Percentiles rank a stretch among this genome's conserved stretches.
Conservation (phyloP, 2,888 invertebrate species). For the Amiota communis region DNA sequence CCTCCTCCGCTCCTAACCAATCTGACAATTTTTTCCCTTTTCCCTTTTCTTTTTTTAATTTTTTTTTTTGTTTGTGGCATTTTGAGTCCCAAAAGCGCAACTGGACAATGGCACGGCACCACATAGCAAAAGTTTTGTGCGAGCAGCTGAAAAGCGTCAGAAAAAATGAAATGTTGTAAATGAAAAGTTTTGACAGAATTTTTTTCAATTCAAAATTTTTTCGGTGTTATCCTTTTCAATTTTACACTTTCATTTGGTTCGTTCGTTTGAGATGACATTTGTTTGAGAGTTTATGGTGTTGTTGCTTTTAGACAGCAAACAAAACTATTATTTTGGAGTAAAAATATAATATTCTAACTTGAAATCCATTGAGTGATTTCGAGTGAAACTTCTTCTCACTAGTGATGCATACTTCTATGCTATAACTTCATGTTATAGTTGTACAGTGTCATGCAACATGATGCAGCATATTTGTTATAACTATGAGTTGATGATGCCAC, state of each 20-base stretch:
- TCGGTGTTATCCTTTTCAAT: not conserved
- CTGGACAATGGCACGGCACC: slow-evolving; percentile 29
- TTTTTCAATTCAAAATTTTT: slow-evolving; percentile 2
- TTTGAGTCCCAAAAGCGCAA: slow-evolving; percentile 28
- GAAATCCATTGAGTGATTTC: too few relatives aligned
- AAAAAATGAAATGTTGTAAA: slow-evolving; percentile 39
- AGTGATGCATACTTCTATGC: too few relatives aligned
- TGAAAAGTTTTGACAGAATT: slow-evolving; percentile 42
- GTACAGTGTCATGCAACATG: slow-evolving; percentile 51
- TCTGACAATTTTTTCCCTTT: not conserved
- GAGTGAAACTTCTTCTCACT: too few relatives aligned
- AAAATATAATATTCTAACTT: too few relatives aligned
- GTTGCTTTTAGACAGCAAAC: too few relatives aligned
- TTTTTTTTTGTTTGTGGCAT: slow-evolving; percentile 18
- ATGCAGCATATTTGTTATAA: slow-evolving; percentile 56
- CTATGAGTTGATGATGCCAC: slow-evolving; percentile 54
- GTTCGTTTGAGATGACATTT: not conserved
- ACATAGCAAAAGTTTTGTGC: slow-evolving; percentile 40
- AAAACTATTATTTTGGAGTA: too few relatives aligned
- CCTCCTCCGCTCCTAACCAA: too few relatives aligned
- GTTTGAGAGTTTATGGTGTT: too few relatives aligned
- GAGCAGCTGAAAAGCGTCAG: slow-evolving; percentile 48
- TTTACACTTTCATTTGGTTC: not conserved
- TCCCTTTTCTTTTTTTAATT: not conserved
- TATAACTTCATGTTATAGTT: not conserved